Evolutionary conservation across 1,140 invertebrate genomes (phyloP), one percentile per base, ranked within the genome.

Genomic region (Pogonomyrmex californicus): DNA sequence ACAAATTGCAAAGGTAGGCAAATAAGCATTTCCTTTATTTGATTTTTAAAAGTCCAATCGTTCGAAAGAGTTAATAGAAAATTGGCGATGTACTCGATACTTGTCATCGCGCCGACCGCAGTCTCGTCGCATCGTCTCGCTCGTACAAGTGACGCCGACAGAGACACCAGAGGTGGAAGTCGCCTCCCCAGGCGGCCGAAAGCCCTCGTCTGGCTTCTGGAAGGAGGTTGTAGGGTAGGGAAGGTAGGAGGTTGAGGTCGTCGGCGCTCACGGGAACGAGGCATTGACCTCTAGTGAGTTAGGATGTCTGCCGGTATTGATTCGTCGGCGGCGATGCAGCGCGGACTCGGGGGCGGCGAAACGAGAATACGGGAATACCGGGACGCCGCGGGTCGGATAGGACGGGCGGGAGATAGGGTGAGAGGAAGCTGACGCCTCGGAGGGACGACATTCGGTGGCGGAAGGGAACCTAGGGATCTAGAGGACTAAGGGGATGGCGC

Each of bases 271-370:
- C 90, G 91, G 92, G 92, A 93, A 93, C 92, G 91, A 93, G 93
- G 93, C 93, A 93, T 93, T 93, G 93, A 93, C 93, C 93, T 93
- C 91, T 77, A 93, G 91, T 91, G 93, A 93, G 93, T 93, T 92
- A 92, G 92, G 92, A 93, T 92, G 93, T 95, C 94, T 95, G 93
- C 93, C 93, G 90, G 93, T 94, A 94, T 94, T 94, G 93, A 94
- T 94, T 94, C 93, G 93, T 91, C 88, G 91, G 82, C 88, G 91
- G 82, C 87, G 90, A 87, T 91, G 90, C 86, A 90, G 86, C 86
- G 77, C 71, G 87, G 77, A 86, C 88, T 88, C 88, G 90, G 89
- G 86, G 90, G 89, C 66, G 87, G 87, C 49, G 87, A 91, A 91
- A 90, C 82, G 92, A 90, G 91, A 91, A 91, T 91, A 92, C 85